Percentiles rank a stretch among this genome's conserved stretches.
These are phyloP conservation scores for Aselliscus stoliczkanus DNA, from an alignment of 2,797 vertebrate genomes.

Conservation along the genomic window DNA sequence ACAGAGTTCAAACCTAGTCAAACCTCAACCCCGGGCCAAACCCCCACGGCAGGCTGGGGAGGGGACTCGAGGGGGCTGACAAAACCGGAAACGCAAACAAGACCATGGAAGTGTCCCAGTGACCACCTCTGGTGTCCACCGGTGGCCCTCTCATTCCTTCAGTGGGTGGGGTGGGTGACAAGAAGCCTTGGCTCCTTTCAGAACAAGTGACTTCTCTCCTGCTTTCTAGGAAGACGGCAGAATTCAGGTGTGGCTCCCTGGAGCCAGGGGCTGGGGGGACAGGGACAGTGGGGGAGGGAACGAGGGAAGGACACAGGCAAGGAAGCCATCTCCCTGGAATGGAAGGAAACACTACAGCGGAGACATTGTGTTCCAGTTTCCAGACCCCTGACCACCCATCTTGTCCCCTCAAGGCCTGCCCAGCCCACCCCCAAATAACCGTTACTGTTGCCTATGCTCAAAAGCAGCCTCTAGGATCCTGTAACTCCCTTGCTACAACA, in stretches of 20 bases:
- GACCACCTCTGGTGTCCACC: background rate
- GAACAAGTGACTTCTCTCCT: background rate
- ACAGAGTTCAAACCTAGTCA: background rate
- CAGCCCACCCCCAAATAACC: background rate
- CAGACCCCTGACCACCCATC: background rate
- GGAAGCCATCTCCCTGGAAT: background rate
- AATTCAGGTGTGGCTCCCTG: background rate
- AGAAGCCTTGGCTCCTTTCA: background rate
- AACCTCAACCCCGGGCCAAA: background rate
- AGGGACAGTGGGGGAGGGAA: background rate
- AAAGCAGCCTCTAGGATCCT: constrained; percentile 38
- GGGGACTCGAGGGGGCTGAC: background rate
- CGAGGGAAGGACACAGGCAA: background rate
- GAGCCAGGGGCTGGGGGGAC: background rate
- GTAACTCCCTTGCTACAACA: constrained; percentile 56
- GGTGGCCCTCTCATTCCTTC: background rate
- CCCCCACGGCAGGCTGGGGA: background rate
- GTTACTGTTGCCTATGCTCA: background rate
- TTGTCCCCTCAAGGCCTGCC: background rate
- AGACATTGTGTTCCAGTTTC: background rate
- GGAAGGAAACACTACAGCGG: background rate
- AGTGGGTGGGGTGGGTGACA: background rate
- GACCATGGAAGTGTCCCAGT: background rate
- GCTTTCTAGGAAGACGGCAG: background rate
- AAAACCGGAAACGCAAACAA: background rate